These are phyloP conservation scores for Tetramorium simillimum DNA, from an alignment of 1,140 invertebrate species.

Conservation along the genomic window DNA sequence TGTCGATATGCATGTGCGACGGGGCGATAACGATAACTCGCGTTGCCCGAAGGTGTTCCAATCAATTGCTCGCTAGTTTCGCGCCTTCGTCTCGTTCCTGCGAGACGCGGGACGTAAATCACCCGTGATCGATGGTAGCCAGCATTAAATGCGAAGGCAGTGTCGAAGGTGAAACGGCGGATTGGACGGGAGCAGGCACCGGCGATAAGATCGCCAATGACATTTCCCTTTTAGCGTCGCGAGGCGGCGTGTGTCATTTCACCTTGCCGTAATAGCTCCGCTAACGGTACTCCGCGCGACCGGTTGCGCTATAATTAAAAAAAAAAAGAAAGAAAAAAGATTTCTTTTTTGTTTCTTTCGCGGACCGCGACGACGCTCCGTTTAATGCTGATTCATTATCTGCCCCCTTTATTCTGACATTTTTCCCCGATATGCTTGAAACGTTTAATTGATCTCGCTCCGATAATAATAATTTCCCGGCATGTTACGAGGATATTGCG, in stretches of 20 bases:
- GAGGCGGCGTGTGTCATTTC: constrained; percentile 47
- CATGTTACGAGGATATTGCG: constrained; percentile 52
- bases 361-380: neutral
- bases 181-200: constrained; percentile 18
- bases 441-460: constrained; percentile 16
- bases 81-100: neutral
- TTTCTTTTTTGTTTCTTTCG: neutral
- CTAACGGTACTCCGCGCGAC: constrained; percentile 53
- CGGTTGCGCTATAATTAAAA: neutral
- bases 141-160: neutral
- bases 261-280: constrained; percentile 50
- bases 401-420: neutral
- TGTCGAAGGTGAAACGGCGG: constrained; percentile 66
- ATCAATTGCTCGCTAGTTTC: constrained; percentile 35
- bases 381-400: constrained; percentile 34
- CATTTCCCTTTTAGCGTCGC: constrained; percentile 56
- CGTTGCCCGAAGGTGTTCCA: neutral
- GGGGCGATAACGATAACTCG: neutral
- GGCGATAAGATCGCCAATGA: constrained; percentile 68
- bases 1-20: neutral
- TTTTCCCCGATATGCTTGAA: neutral
- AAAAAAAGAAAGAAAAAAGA: neutral
- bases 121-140: constrained; percentile 30
- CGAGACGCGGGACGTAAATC: constrained; percentile 40
- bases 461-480: constrained; percentile 22